Evolutionary conservation across 2,888 invertebrate genomes (phyloP), one percentile per base, ranked within the genome.

Genomic region (Parapristionchus giblindavisi): DNA sequence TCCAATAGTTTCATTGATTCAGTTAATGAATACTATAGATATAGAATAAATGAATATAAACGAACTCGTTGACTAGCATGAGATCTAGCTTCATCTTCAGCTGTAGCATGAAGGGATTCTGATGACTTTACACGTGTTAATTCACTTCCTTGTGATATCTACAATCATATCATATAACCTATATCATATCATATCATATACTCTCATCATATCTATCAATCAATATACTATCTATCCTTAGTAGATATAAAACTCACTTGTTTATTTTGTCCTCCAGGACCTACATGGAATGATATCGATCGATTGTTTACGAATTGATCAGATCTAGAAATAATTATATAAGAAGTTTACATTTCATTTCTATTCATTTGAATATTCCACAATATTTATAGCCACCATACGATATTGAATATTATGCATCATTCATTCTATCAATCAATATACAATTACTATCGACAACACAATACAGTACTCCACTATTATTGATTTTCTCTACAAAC

Each of bases 261-360:
- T 29, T 36, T 71, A 29, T 54, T 36, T 29, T 54, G 56, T 71
- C 70, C 70, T 14, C 38, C 32, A n/a, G 76, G 68, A 52, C 77
- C 77, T 3, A 80, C 78, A 70, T 85, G 82, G 78, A 84, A 85
- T 1, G 85, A 85, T 54, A 86, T 81, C 21, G 85, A 86, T 5
- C 86, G 82, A 75, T 80, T 81, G 17, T 82, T 79, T 54, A 77
- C 76, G 81, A 84, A 86, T 43, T 82, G 80, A 75, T 86, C 84
- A 51, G 78, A 79, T 76, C 83, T 81, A 77, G 65, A 80, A 68
- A 40, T 6, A 48, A 36, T 68, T n/a, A n/a, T 2, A 52, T 34
- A 34, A 0, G n/a, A 3, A 21, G 34, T 34, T 54, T 6, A 4
- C 5, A 2, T 3, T 38, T 14, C 21, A 2, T 24, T 5, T 1